A percentile compares a stretch with the other conserved stretches of the same genome.
Evolutionary conservation across 2,113 vertebrate species (phyloP).

Genomic region (Tinamus guttatus): DNA sequence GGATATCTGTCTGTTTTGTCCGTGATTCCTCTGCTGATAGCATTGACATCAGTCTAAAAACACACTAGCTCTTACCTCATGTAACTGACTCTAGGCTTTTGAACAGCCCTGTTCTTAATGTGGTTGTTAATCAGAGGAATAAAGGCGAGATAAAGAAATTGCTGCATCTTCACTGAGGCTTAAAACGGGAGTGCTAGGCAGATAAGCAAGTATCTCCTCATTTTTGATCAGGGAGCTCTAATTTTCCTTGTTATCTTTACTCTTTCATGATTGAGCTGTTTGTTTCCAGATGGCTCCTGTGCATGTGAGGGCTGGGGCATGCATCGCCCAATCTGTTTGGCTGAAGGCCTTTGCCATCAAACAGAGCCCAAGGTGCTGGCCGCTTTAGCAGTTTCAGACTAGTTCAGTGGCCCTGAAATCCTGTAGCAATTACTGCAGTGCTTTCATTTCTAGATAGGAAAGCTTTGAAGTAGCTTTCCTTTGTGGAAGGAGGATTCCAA

Average conservation of each 20-base stretch:
- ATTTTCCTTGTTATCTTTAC: slow-evolving; percentile 2
- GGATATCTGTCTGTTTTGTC: neutral
- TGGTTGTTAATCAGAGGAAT: neutral
- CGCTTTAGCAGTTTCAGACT: neutral
- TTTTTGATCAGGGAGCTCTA: neutral
- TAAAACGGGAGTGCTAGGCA: neutral
- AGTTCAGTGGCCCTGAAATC: neutral
- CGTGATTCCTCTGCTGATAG: fast-evolving
- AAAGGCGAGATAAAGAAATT: neutral
- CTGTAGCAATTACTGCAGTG: neutral
- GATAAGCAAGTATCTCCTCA: neutral
- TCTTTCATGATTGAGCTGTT: slow-evolving; percentile 60
- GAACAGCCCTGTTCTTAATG: neutral
- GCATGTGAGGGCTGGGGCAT: neutral
- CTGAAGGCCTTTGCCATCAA: slow-evolving; percentile 7
- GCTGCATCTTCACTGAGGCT: neutral
- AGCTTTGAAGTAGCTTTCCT: neutral
- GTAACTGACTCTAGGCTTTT: neutral
- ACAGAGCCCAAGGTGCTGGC: slow-evolving; percentile 17
- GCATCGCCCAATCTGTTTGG: slow-evolving; percentile 29
- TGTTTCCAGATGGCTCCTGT: slow-evolving; percentile 52
- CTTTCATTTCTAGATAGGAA: neutral
- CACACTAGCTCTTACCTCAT: neutral
- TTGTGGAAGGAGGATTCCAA: neutral
- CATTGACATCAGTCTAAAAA: fast-evolving